Evolutionary conservation across 2,797 vertebrate genomes (phyloP).

Genomic region (Crenichthys baileyi): DNA sequence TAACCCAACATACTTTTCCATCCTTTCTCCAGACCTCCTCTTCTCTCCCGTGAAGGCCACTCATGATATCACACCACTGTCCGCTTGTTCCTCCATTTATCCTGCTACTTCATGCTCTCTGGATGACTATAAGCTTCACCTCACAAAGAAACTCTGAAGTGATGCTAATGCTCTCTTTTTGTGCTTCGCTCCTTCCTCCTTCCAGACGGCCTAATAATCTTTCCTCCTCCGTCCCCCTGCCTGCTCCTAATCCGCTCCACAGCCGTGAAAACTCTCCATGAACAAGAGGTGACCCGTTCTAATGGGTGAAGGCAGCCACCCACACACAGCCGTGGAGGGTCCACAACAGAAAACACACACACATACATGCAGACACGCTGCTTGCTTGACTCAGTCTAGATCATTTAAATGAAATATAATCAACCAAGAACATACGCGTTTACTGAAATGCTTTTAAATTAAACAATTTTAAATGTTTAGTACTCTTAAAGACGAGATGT

Average conservation of each 20-base stretch:
- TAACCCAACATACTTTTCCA: constrained; percentile 36
- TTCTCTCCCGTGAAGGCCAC: constrained; percentile 33
- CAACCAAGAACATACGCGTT: constrained; percentile 5
- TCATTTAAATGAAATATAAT: neutral
- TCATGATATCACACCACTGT: constrained; percentile 40
- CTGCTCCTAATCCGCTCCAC: constrained; percentile 75
- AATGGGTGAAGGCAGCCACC: constrained; percentile 73
- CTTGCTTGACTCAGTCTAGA: constrained; percentile 17
- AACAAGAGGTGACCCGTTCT: constrained; percentile 77
- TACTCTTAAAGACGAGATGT: neutral
- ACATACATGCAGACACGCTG: constrained; percentile 33
- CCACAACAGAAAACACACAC: constrained; percentile 44
- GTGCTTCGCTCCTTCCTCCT: constrained; percentile 45
- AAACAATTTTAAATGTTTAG: neutral
- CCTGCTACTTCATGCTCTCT: constrained; percentile 42
- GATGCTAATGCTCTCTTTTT: constrained; percentile 62
- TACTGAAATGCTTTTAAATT: neutral
- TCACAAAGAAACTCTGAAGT: constrained; percentile 58
- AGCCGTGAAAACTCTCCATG: constrained; percentile 81
- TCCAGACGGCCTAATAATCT: constrained; percentile 53
- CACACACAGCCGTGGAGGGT: constrained; percentile 62
- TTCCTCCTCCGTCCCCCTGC: constrained; percentile 35
- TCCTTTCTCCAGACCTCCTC: constrained; percentile 26
- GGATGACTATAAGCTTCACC: constrained; percentile 46
- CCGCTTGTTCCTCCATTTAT: constrained; percentile 54